Conservation (phyloP, 2,113 vertebrate species). For the Oxyruncus cristatus region DNA sequence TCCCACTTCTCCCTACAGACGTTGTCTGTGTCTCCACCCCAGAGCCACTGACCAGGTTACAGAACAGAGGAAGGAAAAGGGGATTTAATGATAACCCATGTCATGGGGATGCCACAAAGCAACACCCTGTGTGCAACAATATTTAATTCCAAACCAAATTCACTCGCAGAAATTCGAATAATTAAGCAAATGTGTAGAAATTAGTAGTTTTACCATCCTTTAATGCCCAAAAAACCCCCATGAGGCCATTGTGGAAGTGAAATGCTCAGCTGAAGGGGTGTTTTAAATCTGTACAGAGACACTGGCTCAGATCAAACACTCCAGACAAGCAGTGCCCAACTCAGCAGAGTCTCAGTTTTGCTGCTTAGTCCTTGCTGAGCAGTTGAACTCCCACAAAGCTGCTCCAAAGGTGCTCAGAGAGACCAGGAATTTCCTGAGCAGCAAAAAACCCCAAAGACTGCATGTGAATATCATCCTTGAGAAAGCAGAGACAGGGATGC, state of each 20-base stretch:
- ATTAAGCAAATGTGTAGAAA: not conserved
- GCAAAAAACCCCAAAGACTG: not conserved
- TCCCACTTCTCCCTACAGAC: not conserved
- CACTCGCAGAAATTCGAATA: not conserved
- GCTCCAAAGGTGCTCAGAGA: not conserved
- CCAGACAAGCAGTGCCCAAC: not conserved
- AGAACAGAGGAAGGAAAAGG: not conserved
- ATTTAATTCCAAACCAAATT: not conserved
- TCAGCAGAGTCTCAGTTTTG: too few relatives aligned
- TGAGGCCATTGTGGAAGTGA: not conserved
- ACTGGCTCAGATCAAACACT: not conserved
- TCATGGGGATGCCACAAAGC: not conserved
- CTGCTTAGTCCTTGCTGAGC: not conserved
- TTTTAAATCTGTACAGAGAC: not conserved
- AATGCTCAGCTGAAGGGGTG: not conserved
- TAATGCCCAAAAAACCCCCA: not conserved
- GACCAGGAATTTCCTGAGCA: not conserved
- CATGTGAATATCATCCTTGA: not conserved
- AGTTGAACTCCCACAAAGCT: not conserved
- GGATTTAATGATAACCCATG: not conserved
- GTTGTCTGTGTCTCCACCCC: accelerated
- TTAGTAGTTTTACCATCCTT: not conserved
- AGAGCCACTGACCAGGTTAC: not conserved
- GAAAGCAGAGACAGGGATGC: not conserved
- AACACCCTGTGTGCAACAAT: accelerated